Percentiles rank a stretch among this genome's conserved stretches.
Evolutionary conservation across 2,888 invertebrate genomes (phyloP).

Genomic region (Lagria hirta): DNA sequence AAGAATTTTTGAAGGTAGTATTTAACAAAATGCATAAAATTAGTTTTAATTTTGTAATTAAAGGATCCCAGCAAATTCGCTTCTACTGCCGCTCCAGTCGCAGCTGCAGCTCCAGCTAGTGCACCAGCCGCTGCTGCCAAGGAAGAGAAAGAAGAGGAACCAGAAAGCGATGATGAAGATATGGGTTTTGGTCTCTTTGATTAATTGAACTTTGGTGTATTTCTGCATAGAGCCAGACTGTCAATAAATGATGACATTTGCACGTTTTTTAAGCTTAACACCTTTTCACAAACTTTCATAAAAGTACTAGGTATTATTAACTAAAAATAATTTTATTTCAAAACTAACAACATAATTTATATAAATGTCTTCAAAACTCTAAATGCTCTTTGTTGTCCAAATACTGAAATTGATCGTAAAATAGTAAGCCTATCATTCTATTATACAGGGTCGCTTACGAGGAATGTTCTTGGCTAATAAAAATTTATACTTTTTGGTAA

Average conservation of each 20-base stretch:
- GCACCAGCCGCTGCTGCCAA: conserved; percentile 66
- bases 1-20: conserved; percentile 81
- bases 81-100: conserved; percentile 63
- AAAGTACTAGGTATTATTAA: conserved; percentile 1
- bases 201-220: conserved; percentile 55
- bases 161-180: conserved; percentile 86
- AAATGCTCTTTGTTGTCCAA: conserved; percentile 15
- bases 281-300: background rate
- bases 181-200: conserved; percentile 98
- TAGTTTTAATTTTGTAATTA: conserved; percentile 42
- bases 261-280: conserved; percentile 3
- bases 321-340: conserved; percentile 18
- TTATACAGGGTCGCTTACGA: too few relatives aligned
- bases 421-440: too few relatives aligned
- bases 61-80: conserved; percentile 97
- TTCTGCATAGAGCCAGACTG: conserved; percentile 43
- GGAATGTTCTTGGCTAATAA: too few relatives aligned
- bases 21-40: background rate
- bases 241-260: conserved; percentile 34
- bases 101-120: conserved; percentile 64
- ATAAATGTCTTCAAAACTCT: conserved; percentile 9
- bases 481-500: too few relatives aligned
- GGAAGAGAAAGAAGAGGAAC: conserved; percentile 80
- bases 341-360: conserved; percentile 14
- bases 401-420: conserved; percentile 13